A percentile compares a stretch with the other conserved stretches of the same genome.
Evolutionary conservation across 2,888 invertebrate genomes (phyloP).

Genomic region (Aricia artaxerxes): DNA sequence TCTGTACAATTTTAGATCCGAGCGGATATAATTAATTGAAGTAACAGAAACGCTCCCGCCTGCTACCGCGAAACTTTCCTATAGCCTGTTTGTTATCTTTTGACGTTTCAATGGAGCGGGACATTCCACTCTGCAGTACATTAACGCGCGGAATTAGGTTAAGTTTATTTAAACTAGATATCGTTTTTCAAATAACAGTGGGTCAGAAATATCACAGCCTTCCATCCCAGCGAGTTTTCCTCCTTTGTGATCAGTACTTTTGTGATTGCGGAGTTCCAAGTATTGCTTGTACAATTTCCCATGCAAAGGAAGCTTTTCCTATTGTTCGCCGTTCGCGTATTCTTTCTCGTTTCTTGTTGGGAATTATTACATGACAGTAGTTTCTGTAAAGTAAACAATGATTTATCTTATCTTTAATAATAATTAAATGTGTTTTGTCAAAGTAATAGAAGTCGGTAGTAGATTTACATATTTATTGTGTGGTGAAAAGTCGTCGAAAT

Average conservation of each 20-base stretch:
- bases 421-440: no score
- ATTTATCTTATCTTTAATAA: not conserved
- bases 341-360: not conserved
- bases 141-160: slow-evolving; percentile 29
- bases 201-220: slow-evolving; percentile 12
- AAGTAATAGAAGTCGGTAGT: no score
- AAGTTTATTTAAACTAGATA: slow-evolving; percentile 31
- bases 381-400: not conserved
- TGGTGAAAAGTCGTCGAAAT: not conserved
- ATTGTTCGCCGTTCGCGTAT: slow-evolving; percentile 11
- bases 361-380: not conserved
- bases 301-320: slow-evolving; percentile 8
- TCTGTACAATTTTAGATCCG: slow-evolving; percentile 37
- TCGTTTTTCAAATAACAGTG: slow-evolving; percentile 23
- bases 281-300: slow-evolving; percentile 3
- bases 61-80: slow-evolving; percentile 48
- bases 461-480: not conserved
- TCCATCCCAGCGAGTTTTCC: not conserved
- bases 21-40: slow-evolving; percentile 42
- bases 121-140: slow-evolving; percentile 39
- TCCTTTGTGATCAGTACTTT: slow-evolving; percentile 8
- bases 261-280: slow-evolving; percentile 7
- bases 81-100: slow-evolving; percentile 53
- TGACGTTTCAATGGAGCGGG: slow-evolving; percentile 39
- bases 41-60: slow-evolving; percentile 39